Evolutionary conservation across 2,797 vertebrate genomes (phyloP).

Genomic region (Chromis chromis): DNA sequence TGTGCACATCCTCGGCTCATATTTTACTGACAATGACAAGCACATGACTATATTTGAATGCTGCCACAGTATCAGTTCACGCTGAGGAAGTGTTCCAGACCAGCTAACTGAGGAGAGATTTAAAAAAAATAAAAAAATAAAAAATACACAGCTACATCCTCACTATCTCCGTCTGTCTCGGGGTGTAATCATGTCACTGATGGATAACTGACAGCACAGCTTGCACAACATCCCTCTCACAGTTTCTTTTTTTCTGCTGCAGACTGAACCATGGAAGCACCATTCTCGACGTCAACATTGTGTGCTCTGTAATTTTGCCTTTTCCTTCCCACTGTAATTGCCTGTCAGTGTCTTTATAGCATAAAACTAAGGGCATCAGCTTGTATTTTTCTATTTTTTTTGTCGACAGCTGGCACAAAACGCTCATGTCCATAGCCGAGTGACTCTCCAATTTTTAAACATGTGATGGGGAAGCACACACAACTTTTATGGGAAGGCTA

Average conservation of each 20-base stretch:
- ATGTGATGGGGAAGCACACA: conserved; percentile 22
- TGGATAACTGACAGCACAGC: conserved; percentile 73
- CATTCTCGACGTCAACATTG: conserved; percentile 48
- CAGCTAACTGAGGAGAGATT: conserved; percentile 44
- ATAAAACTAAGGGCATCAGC: conserved; percentile 55
- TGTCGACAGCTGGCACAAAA: conserved; percentile 13
- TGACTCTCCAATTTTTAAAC: conserved; percentile 28
- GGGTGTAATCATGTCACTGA: conserved; percentile 74
- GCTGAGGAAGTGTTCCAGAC: conserved; percentile 44
- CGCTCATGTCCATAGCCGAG: conserved; percentile 23
- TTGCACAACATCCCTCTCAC: conserved; percentile 63
- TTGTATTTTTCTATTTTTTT: conserved; percentile 33
- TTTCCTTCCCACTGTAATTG: conserved; percentile 65
- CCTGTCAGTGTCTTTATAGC: conserved; percentile 61
- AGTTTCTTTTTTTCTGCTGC: conserved; percentile 48
- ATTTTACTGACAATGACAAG: conserved; percentile 46
- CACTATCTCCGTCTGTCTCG: conserved; percentile 54
- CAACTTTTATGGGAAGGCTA: neutral
- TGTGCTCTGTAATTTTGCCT: conserved; percentile 68
- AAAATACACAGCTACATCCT: conserved; percentile 42
- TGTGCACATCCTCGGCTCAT: conserved; percentile 13
- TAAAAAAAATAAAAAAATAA: neutral
- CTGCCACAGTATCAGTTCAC: conserved; percentile 46
- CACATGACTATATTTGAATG: conserved; percentile 59
- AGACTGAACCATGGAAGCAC: conserved; percentile 39